A percentile compares a stretch with the other conserved stretches of the same genome.
Evolutionary conservation across 2,113 vertebrate species (phyloP).

Genomic region (Peromyscus californicus): DNA sequence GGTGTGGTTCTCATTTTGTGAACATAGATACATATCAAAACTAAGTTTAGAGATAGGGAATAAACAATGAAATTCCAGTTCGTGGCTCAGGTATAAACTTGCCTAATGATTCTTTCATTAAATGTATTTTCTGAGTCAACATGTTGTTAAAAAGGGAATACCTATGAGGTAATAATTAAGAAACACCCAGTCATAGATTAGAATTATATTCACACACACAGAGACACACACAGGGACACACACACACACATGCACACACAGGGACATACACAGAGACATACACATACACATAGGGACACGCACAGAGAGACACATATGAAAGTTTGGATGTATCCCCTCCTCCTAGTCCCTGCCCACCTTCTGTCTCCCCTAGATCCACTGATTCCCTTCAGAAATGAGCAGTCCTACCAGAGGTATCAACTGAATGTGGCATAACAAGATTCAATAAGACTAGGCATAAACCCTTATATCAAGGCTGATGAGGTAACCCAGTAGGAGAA

Average conservation of each 20-base stretch:
- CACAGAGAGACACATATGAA: background rate
- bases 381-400: background rate
- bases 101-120: slow-evolving; percentile 13
- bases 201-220: background rate
- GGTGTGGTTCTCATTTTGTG: background rate
- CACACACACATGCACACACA: background rate
- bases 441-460: background rate
- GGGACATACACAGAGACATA: background rate
- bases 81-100: background rate
- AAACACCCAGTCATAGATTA: background rate
- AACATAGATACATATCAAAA: background rate
- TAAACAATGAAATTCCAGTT: background rate
- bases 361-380: background rate
- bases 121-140: background rate
- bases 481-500: background rate
- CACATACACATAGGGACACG: background rate
- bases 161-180: background rate
- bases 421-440: background rate
- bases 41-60: background rate
- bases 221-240: background rate
- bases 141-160: background rate
- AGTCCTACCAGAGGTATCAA: background rate
- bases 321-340: background rate
- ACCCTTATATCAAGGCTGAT: background rate
- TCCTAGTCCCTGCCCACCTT: background rate